Conservation (phyloP, 2,888 invertebrate species). For the Noctua janthe region DNA sequence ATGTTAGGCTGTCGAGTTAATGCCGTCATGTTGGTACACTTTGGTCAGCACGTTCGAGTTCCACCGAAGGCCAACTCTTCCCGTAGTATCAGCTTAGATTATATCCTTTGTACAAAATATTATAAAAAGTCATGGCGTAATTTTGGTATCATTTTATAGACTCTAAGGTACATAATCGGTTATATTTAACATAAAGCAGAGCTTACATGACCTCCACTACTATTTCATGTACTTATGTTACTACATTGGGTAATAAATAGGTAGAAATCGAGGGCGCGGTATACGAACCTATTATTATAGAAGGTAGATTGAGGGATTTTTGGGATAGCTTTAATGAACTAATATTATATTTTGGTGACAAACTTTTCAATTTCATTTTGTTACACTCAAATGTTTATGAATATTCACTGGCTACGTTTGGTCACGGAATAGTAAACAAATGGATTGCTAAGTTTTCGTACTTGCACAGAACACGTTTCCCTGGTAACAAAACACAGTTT, state of each 20-base stretch:
- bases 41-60: constrained; percentile 57
- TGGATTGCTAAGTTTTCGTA: constrained; percentile 25
- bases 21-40: constrained; percentile 57
- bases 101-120: constrained; percentile 80
- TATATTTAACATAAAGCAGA: constrained; percentile 57
- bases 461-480: constrained; percentile 30
- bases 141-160: constrained; percentile 74
- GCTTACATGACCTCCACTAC: constrained; percentile 40
- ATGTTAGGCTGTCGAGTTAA: constrained; percentile 58
- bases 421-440: constrained; percentile 43
- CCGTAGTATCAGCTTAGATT: constrained; percentile 58
- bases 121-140: constrained; percentile 85
- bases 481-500: constrained; percentile 5
- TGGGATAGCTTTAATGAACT: constrained; percentile 41
- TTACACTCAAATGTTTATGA: constrained; percentile 42
- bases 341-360: constrained; percentile 44
- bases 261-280: constrained; percentile 45
- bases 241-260: constrained; percentile 58
- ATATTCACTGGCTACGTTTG: constrained; percentile 56
- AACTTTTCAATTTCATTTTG: constrained; percentile 21
- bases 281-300: constrained; percentile 44
- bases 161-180: constrained; percentile 59
- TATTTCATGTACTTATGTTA: constrained; percentile 46
- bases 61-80: constrained; percentile 43
- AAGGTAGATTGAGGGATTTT: constrained; percentile 50